Evolutionary conservation across 2,797 vertebrate genomes (phyloP), one percentile per base, ranked within the genome.

Genomic region (Melanotaenia boesemani): DNA sequence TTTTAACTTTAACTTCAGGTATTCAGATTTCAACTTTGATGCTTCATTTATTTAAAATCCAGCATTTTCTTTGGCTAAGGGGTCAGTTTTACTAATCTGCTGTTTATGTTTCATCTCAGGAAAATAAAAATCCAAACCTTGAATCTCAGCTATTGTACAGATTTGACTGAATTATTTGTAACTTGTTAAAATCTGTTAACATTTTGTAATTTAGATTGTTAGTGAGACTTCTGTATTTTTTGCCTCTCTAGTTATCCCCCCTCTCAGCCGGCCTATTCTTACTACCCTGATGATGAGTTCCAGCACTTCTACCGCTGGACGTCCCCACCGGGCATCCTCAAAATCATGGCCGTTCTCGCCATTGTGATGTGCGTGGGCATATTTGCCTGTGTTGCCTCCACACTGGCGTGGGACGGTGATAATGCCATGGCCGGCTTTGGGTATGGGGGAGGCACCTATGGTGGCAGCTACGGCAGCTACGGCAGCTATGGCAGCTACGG

Each of bases 371-470:
- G 93, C 65, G 91, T 98, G 48, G 96, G 91, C 71, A 94, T 97
- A 39, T 98, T 98, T 57, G 97, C 95, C 22, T 97, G 97, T 8
- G 96, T 98, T 2, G 96, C 96, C 62, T 98, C 97, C 71, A 97
- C 97, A 0, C 91, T 98, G 73, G 94, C 96, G 13, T 96, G 95
- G 94, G 96, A 98, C 87, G 81, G 83, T 11, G 85, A 95, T 84
- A 54, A 91, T 1, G 93, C 85, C 16, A 50, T 93, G 36, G 65
- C 83, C 0, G 85, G 91, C 2, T 20, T 89, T 0, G 86, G 91
- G 1, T 89, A 91, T 1, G 95, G 63, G 0, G 20, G 28, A 32
- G 28, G 28, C n/a, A n/a, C n/a, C 1, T 72, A 44, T 3, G 70
- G 85, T 3, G 70, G 85, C 0, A 36, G 72, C 1, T 88, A 56